A percentile compares a stretch with the other conserved stretches of the same genome.
Conservation (phyloP, 2,797 vertebrate genomes). For the Hippopotamyrus pictus region DNA sequence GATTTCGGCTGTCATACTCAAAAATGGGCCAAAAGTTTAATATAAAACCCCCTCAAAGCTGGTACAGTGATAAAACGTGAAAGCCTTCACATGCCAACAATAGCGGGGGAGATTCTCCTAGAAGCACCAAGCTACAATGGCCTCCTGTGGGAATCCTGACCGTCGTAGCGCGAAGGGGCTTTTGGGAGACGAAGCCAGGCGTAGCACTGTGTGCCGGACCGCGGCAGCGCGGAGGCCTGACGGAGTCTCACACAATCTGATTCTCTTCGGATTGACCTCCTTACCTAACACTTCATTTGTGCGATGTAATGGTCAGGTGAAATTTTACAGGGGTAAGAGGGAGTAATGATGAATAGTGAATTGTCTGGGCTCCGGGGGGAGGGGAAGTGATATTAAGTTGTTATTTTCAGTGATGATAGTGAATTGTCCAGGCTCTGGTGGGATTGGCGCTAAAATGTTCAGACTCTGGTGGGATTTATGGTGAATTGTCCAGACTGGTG, state of each 20-base stretch:
- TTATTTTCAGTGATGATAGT: not conserved
- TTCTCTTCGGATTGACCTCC: not conserved
- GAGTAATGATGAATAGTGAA: not conserved
- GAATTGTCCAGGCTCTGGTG: not conserved
- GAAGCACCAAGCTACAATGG: not conserved
- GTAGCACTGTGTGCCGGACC: not conserved
- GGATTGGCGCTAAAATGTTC: not conserved
- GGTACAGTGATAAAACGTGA: not conserved
- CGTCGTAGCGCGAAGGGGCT: not conserved
- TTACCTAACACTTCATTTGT: not conserved
- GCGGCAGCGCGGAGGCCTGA: not conserved
- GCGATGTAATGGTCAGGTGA: not conserved
- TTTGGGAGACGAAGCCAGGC: not conserved
- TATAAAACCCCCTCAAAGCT: not conserved
- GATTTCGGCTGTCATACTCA: not conserved
- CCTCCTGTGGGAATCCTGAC: not conserved
- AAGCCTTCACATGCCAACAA: not conserved
- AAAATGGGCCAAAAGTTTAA: not conserved
- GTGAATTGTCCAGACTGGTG: not conserved
- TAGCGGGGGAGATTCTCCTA: not conserved
- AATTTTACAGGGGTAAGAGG: not conserved
- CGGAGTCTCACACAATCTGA: not conserved
- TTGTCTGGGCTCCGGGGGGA: not conserved
- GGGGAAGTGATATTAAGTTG: not conserved
- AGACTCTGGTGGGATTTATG: not conserved